phyloP scores from a whole-genome alignment of 1,140 invertebrate species.

The Diorhabda sublineata region DNA sequence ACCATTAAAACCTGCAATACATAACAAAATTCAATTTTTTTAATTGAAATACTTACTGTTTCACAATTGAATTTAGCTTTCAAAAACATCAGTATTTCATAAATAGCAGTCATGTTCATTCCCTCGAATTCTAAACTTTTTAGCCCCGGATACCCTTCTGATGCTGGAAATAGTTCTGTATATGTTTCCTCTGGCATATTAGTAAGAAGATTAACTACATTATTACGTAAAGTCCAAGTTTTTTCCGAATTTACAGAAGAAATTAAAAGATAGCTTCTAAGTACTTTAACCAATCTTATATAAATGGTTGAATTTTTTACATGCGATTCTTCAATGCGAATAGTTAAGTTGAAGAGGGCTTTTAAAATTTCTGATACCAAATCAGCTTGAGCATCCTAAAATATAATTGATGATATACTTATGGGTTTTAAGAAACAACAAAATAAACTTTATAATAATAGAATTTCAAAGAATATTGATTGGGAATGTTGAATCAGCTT shows the following conservation, averaged over 20 bases:
- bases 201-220: conserved; percentile 60
- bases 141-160: conserved; percentile 31
- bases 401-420: conserved; percentile 23
- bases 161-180: conserved; percentile 41
- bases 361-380: conserved; percentile 82
- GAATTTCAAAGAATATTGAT: no score
- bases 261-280: conserved; percentile 68
- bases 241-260: conserved; percentile 57
- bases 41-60: conserved; percentile 25
- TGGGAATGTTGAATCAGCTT: no score
- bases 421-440: no score
- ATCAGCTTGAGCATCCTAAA: conserved; percentile 63
- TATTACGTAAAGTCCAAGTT: conserved; percentile 68
- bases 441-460: no score
- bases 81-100: conserved; percentile 43
- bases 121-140: conserved; percentile 52
- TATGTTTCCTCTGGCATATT: conserved; percentile 50
- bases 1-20: no score
- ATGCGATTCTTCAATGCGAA: conserved; percentile 52
- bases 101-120: conserved; percentile 44
- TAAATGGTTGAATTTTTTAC: conserved; percentile 71
- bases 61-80: conserved; percentile 38
- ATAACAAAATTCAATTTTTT: no score
- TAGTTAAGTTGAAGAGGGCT: conserved; percentile 83
- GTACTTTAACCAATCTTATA: conserved; percentile 65